A percentile compares a stretch with the other conserved stretches of the same genome.
These are phyloP conservation scores for Ptiloglossa arizonensis DNA, from an alignment of 1,140 invertebrate genomes.

Conservation along the genomic window DNA sequence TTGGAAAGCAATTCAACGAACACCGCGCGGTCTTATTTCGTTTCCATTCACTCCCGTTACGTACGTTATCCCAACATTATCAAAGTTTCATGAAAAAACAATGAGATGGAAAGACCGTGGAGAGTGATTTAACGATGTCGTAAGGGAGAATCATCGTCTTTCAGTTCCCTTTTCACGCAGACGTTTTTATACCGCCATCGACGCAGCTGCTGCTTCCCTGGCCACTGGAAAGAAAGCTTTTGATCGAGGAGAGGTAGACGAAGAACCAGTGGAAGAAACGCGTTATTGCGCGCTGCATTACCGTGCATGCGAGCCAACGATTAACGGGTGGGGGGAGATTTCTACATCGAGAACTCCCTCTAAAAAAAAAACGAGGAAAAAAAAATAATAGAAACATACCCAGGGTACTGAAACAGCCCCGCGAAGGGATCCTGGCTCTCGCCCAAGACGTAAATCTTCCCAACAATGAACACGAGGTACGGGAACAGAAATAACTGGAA, in stretches of 20 bases:
- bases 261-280: slow-evolving; percentile 34
- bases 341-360: slow-evolving; percentile 18
- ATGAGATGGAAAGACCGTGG: background rate
- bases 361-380: too few species aligned
- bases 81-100: slow-evolving; percentile 16
- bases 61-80: background rate
- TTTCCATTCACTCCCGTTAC: background rate
- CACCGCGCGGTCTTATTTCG: background rate
- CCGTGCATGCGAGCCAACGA: slow-evolving; percentile 67
- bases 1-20: too few species aligned
- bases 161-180: slow-evolving; percentile 1
- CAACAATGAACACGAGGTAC: slow-evolving; percentile 38
- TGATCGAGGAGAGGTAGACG: slow-evolving; percentile 21
- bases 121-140: slow-evolving; percentile 16
- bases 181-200: slow-evolving; percentile 33
- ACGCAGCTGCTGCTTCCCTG: slow-evolving; percentile 35
- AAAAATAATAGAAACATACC: slow-evolving; percentile 13
- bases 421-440: slow-evolving; percentile 17
- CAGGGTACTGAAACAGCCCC: background rate
- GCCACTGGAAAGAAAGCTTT: slow-evolving; percentile 1
- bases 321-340: slow-evolving; percentile 60
- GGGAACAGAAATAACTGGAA: background rate
- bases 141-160: slow-evolving; percentile 18
- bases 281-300: slow-evolving; percentile 49
- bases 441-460: slow-evolving; percentile 50